Base-by-base conservation (phyloP, 2,113 vertebrate species). In the Scomber japonicus region DNA sequence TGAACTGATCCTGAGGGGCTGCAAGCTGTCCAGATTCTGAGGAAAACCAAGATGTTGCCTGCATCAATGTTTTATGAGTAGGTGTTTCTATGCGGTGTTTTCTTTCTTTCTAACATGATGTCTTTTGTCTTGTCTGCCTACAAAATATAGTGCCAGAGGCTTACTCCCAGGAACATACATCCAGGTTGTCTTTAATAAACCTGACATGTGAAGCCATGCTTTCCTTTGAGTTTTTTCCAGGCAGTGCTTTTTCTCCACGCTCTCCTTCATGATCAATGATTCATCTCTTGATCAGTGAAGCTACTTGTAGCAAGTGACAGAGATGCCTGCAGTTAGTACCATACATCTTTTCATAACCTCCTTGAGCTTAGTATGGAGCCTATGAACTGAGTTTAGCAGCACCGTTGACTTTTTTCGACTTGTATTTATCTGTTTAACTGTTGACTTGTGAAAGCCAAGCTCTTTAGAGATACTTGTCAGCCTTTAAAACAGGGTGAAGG, bases 401-500 rank as follows among this genome's bases (percentile, higher is more conserved):
- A 24, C 45, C 46, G 2, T 17, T 13, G 5, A 51, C 44, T 55
- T 21, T 31, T 11, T 19, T n/a, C 27, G 16, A 71, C 78, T 30
- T 17, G 2, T 31, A 51, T 59, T 64, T 13, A 35, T 60, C 7
- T 12, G 3, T 1, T 57, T 8, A 30, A 40, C 7, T 35, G 13
- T 35, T 45, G n/a, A 57, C 14, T 63, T 35, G 21, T 46, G 11
- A 62, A 68, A 5, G 44, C 4, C 1, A 45, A 5, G 17, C 65
- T 54, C 13, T 78, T 55, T 10, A 12, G 10, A 35, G 13, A 61
- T 49, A n/a, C 11, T 63, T 53, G 27, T 74, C 11, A 50, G 66
- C n/a, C 21, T 24, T 64, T 70, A 27, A 27, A 27, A 27, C 24
- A 27, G 24, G 24, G 24, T 27, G 24, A 3, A 27, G 24, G 24